phyloP scores from a whole-genome alignment of 2,113 vertebrate species.

The Salminus brasiliensis region DNA sequence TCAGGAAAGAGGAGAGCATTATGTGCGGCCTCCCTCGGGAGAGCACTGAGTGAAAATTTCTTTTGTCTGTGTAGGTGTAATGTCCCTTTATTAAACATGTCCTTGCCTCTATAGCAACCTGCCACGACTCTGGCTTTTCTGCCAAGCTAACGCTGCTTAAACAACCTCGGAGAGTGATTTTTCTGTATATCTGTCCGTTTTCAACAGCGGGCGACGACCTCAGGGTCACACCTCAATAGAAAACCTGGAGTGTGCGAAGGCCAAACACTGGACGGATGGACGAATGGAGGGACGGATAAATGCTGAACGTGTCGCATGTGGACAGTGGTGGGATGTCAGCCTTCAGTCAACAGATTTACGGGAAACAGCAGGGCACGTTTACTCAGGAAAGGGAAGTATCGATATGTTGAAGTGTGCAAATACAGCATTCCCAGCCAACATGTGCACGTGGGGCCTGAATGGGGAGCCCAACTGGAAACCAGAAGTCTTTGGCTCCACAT shows the following conservation, averaged over 20 bases:
- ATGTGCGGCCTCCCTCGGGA: conserved; percentile 63
- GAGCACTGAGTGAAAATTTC: conserved; percentile 70
- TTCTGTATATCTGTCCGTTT: background rate
- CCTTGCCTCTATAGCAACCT: conserved; percentile 61
- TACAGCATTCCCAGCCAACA: too few species aligned
- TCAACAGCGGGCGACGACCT: background rate
- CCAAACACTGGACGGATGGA: conserved; percentile 1
- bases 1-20: conserved; percentile 12
- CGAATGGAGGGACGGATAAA: background rate
- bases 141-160: background rate
- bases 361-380: conserved; percentile 6
- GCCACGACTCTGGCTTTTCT: conserved; percentile 15
- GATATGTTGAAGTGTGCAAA: background rate
- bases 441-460: too few species aligned
- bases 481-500: too few species aligned
- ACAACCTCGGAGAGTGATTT: conserved; percentile 6
- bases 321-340: background rate
- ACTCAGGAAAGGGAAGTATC: background rate
- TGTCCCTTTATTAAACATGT: conserved; percentile 70
- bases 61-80: conserved; percentile 72
- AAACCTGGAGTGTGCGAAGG: background rate
- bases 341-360: background rate
- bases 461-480: too few species aligned
- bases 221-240: background rate
- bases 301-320: conserved; percentile 24